Evolutionary conservation across 2,113 vertebrate genomes (phyloP), one percentile per base, ranked within the genome.

Genomic region (Corvus cornix): DNA sequence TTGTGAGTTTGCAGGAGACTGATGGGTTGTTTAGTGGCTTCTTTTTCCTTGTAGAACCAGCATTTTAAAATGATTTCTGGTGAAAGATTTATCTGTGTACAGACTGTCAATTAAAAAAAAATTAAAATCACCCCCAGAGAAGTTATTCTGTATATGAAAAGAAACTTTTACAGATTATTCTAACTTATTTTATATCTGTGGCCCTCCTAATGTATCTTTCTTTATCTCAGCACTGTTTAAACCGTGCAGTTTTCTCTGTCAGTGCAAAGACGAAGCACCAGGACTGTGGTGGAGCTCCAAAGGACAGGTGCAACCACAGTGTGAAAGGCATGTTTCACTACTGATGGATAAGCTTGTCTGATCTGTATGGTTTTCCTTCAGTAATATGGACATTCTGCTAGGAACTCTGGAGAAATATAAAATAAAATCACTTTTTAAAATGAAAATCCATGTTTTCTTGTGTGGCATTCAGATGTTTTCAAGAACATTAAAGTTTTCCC

Each of bases 141-240:
- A 92, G 97, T 97, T 98, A 98, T 99, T 91, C 98, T 99, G 98
- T 99, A 98, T 99, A 98, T 99, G 97, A 98, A 98, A 98, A 98
- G 89, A 97, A 98, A 97, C 95, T 98, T 95, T 98, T 97, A 96
- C 97, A 96, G 96, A 98, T 97, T 96, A 97, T 98, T 98, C 98
- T 98, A 98, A 99, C 99, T 99, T 99, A 99, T 99, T 99, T 98
- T 98, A 95, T 98, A 90, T 97, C 97, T 96, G 89, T 97, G 97
- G 94, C 97, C 79, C 97, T 97, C 63, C 92, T 77, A 72, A 84
- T 72, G 67, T 89, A 95, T 96, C 81, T 49, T 80, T 78, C 74
- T 49, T 76, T 53, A 11, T 63, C 53, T 84, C 84, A 52, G 76
- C 80, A 62, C 39, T 95, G 55, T 95, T 63, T 51, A 63, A 59